Evolutionary conservation across 2,113 vertebrate species (phyloP), one percentile per base, ranked within the genome.

Genomic region (Pongo pygmaeus): DNA sequence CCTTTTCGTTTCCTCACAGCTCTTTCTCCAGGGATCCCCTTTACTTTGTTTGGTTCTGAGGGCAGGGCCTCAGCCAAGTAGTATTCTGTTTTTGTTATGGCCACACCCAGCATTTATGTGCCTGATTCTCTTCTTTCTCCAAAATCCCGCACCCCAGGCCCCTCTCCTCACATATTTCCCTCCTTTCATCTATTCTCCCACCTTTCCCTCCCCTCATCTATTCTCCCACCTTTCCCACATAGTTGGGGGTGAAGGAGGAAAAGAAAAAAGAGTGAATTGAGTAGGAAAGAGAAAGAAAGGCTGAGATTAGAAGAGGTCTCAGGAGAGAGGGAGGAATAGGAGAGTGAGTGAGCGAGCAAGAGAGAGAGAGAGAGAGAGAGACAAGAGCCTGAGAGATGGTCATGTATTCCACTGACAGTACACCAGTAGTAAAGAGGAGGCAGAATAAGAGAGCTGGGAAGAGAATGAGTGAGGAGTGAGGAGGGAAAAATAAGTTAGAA

Each of bases 31-130:
- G 70, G 25, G 20, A 22, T 70, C 16, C 43, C 84, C 48, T 86
- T 84, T 80, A 38, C 50, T 81, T 52, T 95, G 84, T 17, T 86
- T 90, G 38, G 22, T 57, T 11, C 84, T 75, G 14, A 17, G 83
- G 61, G 40, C 23, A 50, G 35, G 55, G 61, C 13, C 5, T 48
- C 50, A 74, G 5, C 57, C 57, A 64, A 13, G 32, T 12, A 38
- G 50, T 27, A 7, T 78, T 64, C 46, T 48, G 7, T 48, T 70
- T 48, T 7, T 77, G 6, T 70, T 35, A 61, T 55, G 16, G 75
- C 12, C 18, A 64, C 13, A 8, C 1, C 74, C 32, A 70, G n/a
- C 8, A 13, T 67, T 40, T 78, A 5, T 50, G 8, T 43, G 27
- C 8, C 14, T 83, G 11, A 1, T 69, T 80, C n/a, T 64, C 30